Conservation (phyloP, 2,888 invertebrate species). For the Agrochola lota region DNA sequence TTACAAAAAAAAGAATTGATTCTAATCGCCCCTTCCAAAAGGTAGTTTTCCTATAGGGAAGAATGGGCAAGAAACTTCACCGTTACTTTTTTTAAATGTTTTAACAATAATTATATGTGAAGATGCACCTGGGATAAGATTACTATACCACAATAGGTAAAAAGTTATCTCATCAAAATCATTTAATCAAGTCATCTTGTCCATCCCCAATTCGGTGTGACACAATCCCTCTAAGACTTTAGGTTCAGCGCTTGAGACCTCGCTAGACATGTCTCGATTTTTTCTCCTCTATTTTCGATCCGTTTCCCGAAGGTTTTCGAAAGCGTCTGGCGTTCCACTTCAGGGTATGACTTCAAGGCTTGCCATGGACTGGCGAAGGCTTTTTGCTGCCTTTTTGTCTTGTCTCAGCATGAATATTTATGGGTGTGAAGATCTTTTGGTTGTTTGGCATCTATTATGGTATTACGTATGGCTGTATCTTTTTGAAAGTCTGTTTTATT, state of each 20-base stretch:
- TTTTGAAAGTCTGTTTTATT: slow-evolving; percentile 3
- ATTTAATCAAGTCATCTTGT: not conserved
- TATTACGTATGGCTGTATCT: not conserved
- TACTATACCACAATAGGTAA: too few species aligned
- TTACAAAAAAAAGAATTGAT: too few species aligned
- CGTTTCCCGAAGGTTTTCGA: slow-evolving; percentile 85
- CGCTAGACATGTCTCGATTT: slow-evolving; percentile 89
- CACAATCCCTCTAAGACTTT: slow-evolving; percentile 75
- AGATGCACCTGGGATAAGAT: too few species aligned
- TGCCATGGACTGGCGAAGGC: slow-evolving; percentile 67
- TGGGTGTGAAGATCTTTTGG: slow-evolving; percentile 53
- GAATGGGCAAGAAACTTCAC: too few species aligned
- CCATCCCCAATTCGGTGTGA: slow-evolving; percentile 74
- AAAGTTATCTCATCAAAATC: too few species aligned
- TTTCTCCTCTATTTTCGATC: slow-evolving; percentile 89
- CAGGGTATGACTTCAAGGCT: slow-evolving; percentile 78
- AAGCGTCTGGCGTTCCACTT: slow-evolving; percentile 88
- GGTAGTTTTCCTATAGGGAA: too few species aligned
- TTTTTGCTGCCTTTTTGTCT: slow-evolving; percentile 70
- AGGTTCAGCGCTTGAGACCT: slow-evolving; percentile 85
- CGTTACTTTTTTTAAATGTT: too few species aligned
- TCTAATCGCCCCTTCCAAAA: too few species aligned
- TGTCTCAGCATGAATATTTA: slow-evolving; percentile 69
- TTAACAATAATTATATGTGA: too few species aligned
- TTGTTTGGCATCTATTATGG: slow-evolving; percentile 42